A percentile compares a stretch with the other conserved stretches of the same genome.
Evolutionary conservation across 2,797 vertebrate genomes (phyloP).

Genomic region (Gymnothorax reevesii): DNA sequence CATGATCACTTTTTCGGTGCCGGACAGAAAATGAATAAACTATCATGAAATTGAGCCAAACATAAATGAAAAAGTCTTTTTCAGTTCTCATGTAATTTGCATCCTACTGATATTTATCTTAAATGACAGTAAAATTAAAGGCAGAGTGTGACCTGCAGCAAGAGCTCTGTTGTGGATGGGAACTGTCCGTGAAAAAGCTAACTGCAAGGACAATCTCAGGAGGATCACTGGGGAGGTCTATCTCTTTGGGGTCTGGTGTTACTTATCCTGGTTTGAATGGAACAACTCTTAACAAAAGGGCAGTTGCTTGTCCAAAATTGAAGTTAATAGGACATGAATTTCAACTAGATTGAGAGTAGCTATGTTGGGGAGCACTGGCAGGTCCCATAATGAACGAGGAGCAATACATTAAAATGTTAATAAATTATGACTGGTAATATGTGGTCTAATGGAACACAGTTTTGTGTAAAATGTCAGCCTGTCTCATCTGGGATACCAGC

Average conservation of each 20-base stretch:
- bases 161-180: neutral
- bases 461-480: neutral
- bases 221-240: neutral
- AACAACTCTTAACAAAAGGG: neutral
- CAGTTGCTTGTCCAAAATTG: neutral
- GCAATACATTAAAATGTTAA: neutral
- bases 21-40: neutral
- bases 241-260: neutral
- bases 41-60: neutral
- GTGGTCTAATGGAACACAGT: neutral
- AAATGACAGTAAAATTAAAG: neutral
- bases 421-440: neutral
- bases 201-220: neutral
- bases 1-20: too few species aligned
- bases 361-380: neutral
- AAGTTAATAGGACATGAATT: neutral
- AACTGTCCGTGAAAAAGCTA: neutral
- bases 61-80: neutral
- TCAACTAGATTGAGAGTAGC: too few species aligned
- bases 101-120: neutral
- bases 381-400: neutral
- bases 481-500: neutral
- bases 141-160: neutral
- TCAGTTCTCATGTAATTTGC: neutral
- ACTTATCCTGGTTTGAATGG: neutral